Evolutionary conservation across 2,797 vertebrate genomes (phyloP).

Genomic region (Anguilla marmorata): DNA sequence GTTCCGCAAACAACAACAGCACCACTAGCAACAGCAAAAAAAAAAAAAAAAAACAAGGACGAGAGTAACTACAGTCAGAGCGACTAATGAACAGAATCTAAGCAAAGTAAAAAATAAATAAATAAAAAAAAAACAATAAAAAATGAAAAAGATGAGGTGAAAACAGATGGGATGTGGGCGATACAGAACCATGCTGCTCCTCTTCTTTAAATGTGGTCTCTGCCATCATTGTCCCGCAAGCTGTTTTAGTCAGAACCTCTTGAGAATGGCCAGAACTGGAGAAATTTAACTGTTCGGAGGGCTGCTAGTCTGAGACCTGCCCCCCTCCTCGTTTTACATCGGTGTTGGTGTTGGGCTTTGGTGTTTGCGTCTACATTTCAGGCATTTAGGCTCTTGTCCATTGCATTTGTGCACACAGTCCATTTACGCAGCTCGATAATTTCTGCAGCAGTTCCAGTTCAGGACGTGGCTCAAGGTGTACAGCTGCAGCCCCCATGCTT

Average conservation of each 20-base stretch:
- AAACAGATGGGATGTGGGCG: conserved; percentile 38
- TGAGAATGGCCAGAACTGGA: conserved; percentile 53
- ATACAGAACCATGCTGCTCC: conserved; percentile 18
- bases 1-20: conserved; percentile 63
- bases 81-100: conserved; percentile 26
- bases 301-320: not conserved
- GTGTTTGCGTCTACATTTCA: not conserved
- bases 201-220: conserved; percentile 21
- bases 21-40: conserved; percentile 36
- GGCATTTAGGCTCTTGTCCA: not conserved
- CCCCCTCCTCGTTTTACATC: not conserved
- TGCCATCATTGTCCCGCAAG: conserved; percentile 55
- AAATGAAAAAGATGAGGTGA: conserved; percentile 4
- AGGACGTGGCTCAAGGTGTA: too few relatives aligned
- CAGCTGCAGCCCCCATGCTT: not conserved
- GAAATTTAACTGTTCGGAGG: conserved; percentile 6
- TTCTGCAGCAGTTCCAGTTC: too few relatives aligned
- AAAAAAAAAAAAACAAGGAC: not conserved
- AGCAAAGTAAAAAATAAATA: conserved; percentile 3
- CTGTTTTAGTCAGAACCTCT: conserved; percentile 51
- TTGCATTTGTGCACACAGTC: not conserved
- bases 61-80: conserved; percentile 43
- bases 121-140: conserved; percentile 6
- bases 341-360: not conserved
- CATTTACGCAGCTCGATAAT: not conserved